Percentiles rank a stretch among this genome's conserved stretches.
phyloP scores from a whole-genome alignment of 2,797 vertebrate species.

The Squalus acanthias region DNA sequence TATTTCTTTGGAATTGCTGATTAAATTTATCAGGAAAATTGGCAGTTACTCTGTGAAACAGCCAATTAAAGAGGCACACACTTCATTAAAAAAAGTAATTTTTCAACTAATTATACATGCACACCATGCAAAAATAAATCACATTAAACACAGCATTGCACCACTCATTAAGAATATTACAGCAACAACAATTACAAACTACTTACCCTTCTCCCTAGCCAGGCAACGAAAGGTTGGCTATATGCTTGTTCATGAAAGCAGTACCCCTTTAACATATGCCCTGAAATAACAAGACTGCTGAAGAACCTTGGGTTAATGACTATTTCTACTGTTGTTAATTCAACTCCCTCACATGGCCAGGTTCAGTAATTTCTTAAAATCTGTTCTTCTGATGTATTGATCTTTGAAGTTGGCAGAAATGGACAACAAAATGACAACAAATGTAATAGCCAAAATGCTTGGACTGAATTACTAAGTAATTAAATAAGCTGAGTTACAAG shows the following conservation, averaged over 20 bases:
- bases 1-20: not conserved
- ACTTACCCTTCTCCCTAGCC: not conserved
- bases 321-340: not conserved
- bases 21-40: not conserved
- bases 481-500: not conserved
- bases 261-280: not conserved
- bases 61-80: not conserved
- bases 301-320: not conserved
- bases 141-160: not conserved
- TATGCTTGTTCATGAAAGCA: not conserved
- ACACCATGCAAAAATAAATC: not conserved
- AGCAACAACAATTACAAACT: not conserved
- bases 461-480: not conserved
- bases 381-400: not conserved
- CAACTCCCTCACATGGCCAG: not conserved
- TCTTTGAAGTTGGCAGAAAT: not conserved
- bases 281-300: not conserved
- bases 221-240: not conserved
- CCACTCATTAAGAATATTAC: not conserved
- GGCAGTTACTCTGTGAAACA: not conserved
- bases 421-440: not conserved
- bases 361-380: not conserved
- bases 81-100: not conserved
- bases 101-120: not conserved
- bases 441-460: not conserved